phyloP scores from a whole-genome alignment of 2,888 invertebrate genomes.

The Dione juno region DNA sequence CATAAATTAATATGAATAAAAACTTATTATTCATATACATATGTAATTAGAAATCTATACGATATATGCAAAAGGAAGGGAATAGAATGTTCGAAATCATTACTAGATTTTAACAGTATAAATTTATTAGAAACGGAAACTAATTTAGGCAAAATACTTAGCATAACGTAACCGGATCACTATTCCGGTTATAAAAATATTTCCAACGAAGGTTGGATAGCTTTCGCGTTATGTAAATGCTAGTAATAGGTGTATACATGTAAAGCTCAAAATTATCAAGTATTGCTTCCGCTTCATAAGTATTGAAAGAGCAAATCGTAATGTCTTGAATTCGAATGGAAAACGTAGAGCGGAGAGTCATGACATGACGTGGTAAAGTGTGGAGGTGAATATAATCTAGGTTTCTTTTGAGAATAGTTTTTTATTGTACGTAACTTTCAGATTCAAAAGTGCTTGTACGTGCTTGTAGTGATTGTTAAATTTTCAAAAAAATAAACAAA shows the following conservation, averaged over 20 bases:
- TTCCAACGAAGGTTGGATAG: conserved; percentile 7
- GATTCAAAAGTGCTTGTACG: no score
- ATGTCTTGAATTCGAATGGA: no score
- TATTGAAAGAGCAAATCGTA: no score
- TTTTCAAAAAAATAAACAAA: no score
- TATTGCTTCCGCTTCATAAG: no score
- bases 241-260: no score
- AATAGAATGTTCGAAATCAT: background rate
- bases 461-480: no score
- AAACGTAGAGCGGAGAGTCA: no score
- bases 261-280: background rate
- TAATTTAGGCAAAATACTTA: conserved; percentile 19
- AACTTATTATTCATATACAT: background rate
- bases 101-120: conserved; percentile 3
- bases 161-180: conserved; percentile 6
- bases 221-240: conserved; percentile 12
- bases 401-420: no score
- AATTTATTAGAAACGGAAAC: conserved; percentile 23
- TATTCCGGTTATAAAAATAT: conserved; percentile 6
- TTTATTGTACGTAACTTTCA: no score
- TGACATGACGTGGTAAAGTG: no score
- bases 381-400: no score
- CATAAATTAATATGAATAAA: background rate
- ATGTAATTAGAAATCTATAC: background rate
- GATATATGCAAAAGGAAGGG: background rate